Percentiles rank a stretch among this genome's conserved stretches.
Evolutionary conservation across 1,140 invertebrate species (phyloP).

Genomic region (Oryctes rhinoceros): DNA sequence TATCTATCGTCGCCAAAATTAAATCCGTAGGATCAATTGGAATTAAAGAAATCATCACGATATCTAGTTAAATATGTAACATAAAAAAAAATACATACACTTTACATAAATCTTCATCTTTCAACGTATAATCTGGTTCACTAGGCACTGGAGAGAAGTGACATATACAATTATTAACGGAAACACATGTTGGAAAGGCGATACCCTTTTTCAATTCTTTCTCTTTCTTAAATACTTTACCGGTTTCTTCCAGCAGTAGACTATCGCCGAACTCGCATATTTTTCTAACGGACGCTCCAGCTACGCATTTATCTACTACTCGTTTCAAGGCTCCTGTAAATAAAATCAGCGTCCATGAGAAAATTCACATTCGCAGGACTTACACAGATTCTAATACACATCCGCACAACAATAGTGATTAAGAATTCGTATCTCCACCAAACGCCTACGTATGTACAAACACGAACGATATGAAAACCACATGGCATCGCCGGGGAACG

Average conservation of each 20-base stretch:
- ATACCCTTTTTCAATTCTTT: constrained; percentile 98
- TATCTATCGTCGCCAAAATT: constrained; percentile 6
- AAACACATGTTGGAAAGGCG: constrained; percentile 98
- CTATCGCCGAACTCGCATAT: constrained; percentile 94
- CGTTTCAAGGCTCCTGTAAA: constrained; percentile 86
- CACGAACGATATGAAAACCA: constrained; percentile 14
- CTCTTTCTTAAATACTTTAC: constrained; percentile 97
- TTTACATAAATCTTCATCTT: constrained; percentile 97
- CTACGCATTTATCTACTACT: constrained; percentile 87
- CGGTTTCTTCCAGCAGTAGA: constrained; percentile 89
- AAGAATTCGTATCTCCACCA: not conserved
- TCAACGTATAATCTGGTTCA: constrained; percentile 88
- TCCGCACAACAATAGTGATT: not conserved
- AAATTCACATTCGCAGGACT: not conserved
- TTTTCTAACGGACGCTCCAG: constrained; percentile 87
- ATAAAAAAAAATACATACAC: constrained; percentile 75
- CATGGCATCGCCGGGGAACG: constrained; percentile 40
- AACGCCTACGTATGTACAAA: constrained; percentile 19
- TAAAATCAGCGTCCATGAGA: constrained; percentile 38
- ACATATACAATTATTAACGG: constrained; percentile 99
- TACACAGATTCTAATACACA: constrained; percentile 23
- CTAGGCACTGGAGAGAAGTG: constrained; percentile 96
- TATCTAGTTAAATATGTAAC: not conserved
- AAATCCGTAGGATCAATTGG: constrained; percentile 57
- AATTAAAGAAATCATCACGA: constrained; percentile 45